phyloP scores from a whole-genome alignment of 2,797 vertebrate species.

The Peromyscus attwateri region DNA sequence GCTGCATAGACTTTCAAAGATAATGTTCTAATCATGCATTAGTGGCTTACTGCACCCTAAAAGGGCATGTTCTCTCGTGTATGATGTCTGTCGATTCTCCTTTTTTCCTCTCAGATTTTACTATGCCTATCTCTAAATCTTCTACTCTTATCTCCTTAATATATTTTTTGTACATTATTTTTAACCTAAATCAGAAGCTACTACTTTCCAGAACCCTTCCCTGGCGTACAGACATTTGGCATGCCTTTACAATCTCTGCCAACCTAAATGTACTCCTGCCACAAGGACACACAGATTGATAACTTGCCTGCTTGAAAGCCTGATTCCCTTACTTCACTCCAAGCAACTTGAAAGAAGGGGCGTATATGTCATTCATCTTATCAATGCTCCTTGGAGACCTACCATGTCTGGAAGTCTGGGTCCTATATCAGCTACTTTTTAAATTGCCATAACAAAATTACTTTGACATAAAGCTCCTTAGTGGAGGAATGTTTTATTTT shows the following conservation, averaged over 20 bases:
- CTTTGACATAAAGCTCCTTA: not conserved
- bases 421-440: not conserved
- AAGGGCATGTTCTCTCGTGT: not conserved
- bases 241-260: not conserved
- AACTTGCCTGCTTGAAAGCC: not conserved
- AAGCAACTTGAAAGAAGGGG: not conserved
- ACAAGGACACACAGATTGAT: not conserved
- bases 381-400: too few relatives aligned
- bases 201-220: not conserved
- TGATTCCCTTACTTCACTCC: not conserved
- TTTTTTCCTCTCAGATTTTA: not conserved
- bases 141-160: not conserved
- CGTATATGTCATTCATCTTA: not conserved
- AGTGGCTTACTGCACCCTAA: not conserved
- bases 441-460: not conserved
- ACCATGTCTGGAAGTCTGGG: not conserved
- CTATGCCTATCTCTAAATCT: not conserved
- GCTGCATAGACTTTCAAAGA: conserved; percentile 6
- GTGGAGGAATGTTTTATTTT: not conserved
- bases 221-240: not conserved
- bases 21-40: not conserved
- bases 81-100: not conserved
- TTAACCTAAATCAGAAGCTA: not conserved
- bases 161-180: not conserved
- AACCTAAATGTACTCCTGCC: not conserved